Percentiles rank a stretch among this genome's conserved stretches.
phyloP scores from a whole-genome alignment of 2,797 vertebrate species.

The Rhinoraja longicauda region DNA sequence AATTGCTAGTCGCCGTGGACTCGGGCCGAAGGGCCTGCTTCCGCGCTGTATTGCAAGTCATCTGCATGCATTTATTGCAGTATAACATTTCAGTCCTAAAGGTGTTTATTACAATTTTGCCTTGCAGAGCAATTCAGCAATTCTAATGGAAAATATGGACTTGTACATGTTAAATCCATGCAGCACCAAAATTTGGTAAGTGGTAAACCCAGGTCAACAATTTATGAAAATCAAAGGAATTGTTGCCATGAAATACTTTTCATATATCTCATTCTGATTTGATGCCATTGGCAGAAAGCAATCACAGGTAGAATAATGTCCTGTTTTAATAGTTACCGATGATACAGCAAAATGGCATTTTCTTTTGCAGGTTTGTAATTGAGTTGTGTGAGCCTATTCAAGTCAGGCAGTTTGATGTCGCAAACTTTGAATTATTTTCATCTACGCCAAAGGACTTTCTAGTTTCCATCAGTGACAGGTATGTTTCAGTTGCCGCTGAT shows the following conservation, averaged over 20 bases:
- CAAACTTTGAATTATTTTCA: constrained; percentile 97
- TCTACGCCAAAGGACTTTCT: constrained; percentile 97
- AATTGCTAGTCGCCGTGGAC: too few relatives aligned
- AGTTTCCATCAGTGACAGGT: constrained; percentile 96
- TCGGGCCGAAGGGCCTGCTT: too few relatives aligned
- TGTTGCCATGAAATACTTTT: neutral
- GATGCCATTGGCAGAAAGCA: neutral
- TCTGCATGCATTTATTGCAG: neutral
- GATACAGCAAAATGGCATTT: neutral
- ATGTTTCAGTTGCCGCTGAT: constrained; percentile 42
- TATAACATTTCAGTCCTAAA: neutral
- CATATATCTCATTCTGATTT: neutral
- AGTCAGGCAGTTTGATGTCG: constrained; percentile 92
- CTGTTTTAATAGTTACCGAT: neutral
- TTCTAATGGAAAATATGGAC: constrained; percentile 98
- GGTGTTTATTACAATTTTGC: constrained; percentile 40
- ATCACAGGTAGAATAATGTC: neutral
- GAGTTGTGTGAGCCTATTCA: constrained; percentile 98
- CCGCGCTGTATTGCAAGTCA: too few relatives aligned
- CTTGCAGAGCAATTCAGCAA: constrained; percentile 86
- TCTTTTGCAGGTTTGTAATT: constrained; percentile 81
- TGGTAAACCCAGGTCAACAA: constrained; percentile 18
- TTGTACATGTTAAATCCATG: constrained; percentile 98
- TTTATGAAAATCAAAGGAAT: neutral
- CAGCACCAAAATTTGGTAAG: constrained; percentile 97